phyloP scores from a whole-genome alignment of 2,888 invertebrate species.

The Chymomyza amoena region DNA sequence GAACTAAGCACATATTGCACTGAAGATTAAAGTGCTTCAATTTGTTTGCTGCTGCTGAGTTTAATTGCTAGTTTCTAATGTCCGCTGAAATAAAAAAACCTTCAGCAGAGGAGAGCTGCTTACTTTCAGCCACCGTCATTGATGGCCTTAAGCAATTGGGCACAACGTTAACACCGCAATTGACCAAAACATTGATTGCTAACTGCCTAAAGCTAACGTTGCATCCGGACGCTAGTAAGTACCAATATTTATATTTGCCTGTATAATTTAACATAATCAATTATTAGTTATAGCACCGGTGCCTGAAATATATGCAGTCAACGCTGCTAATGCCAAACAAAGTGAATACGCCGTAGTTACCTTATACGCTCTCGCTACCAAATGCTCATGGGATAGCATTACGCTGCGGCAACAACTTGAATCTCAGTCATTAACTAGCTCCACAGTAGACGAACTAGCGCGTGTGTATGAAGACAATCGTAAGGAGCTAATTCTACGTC shows the following conservation, averaged over 20 bases:
- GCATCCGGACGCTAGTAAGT: conserved; percentile 76
- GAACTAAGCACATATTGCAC: too few species aligned
- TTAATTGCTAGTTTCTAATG: conserved; percentile 26
- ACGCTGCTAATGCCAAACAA: conserved; percentile 76
- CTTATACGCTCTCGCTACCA: conserved; percentile 73
- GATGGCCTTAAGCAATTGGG: conserved; percentile 75
- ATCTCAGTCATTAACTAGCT: conserved; percentile 52
- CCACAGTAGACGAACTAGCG: conserved; percentile 70
- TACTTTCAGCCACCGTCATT: conserved; percentile 70
- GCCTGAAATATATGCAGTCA: conserved; percentile 77
- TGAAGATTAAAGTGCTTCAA: too few species aligned
- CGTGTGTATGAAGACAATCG: conserved; percentile 75
- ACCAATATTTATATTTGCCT: neutral
- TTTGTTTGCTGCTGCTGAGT: neutral
- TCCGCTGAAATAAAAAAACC: conserved; percentile 27
- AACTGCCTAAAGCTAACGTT: conserved; percentile 76
- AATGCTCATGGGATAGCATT: conserved; percentile 67
- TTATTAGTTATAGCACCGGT: conserved; percentile 75
- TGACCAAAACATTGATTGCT: conserved; percentile 74
- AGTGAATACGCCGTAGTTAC: conserved; percentile 77
- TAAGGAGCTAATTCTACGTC: conserved; percentile 72
- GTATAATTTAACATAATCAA: neutral
- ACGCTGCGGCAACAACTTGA: conserved; percentile 71
- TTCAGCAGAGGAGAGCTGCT: conserved; percentile 14
- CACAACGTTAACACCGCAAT: conserved; percentile 60